Evolutionary conservation across 2,113 vertebrate species (phyloP).

Genomic region (Perognathus longimembris): DNA sequence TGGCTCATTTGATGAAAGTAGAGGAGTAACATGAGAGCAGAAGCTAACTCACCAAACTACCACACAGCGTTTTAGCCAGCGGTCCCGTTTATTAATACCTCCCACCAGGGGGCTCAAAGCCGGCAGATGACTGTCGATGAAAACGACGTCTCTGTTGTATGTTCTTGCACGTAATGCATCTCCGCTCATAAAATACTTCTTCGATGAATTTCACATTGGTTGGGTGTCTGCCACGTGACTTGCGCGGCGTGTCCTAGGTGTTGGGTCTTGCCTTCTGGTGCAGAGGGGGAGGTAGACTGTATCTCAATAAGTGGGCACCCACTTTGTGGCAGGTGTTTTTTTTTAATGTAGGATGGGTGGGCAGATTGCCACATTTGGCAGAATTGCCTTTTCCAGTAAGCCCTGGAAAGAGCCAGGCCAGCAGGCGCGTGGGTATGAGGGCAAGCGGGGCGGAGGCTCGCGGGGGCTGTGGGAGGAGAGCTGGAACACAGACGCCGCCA

Average conservation of each 20-base stretch:
- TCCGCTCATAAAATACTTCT: background rate
- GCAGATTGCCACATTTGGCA: background rate
- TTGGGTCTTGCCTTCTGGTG: background rate
- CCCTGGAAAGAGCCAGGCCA: background rate
- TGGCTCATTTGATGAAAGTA: background rate
- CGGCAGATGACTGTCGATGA: background rate
- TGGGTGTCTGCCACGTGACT: accelerated
- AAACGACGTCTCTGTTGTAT: background rate
- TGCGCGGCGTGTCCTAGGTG: background rate
- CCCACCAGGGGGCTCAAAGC: background rate
- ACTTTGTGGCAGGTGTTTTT: background rate
- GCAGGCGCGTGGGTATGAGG: accelerated
- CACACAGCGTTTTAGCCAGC: background rate
- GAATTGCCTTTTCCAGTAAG: background rate
- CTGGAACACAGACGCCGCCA: accelerated
- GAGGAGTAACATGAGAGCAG: background rate
- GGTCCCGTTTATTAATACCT: background rate
- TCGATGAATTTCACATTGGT: too few species aligned
- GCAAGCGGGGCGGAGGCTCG: background rate
- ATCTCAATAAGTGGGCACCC: too few species aligned
- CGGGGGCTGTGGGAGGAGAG: background rate
- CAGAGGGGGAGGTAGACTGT: background rate
- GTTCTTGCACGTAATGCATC: background rate
- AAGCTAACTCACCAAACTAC: background rate
- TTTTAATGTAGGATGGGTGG: too few species aligned